phyloP scores from a whole-genome alignment of 2,797 vertebrate species.

The Dromococcyx pavoninus region DNA sequence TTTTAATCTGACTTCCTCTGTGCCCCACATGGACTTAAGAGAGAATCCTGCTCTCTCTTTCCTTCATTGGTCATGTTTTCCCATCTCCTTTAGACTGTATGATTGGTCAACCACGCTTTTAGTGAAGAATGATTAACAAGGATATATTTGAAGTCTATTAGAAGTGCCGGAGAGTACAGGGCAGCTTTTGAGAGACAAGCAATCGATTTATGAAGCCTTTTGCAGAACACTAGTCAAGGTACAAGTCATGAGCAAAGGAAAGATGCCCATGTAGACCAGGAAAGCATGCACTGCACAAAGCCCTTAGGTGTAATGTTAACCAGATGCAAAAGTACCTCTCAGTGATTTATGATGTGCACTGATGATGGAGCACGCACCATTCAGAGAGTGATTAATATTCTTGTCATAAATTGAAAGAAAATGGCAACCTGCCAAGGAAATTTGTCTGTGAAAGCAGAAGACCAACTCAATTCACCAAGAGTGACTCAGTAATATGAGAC shows the following conservation, averaged over 20 bases:
- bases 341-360: background rate
- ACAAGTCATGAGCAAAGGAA: background rate
- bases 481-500: background rate
- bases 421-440: background rate
- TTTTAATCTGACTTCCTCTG: background rate
- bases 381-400: slow-evolving; percentile 13
- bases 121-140: background rate
- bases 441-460: background rate
- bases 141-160: background rate
- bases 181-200: background rate
- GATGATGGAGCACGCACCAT: background rate
- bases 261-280: background rate
- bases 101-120: background rate
- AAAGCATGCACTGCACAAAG: background rate
- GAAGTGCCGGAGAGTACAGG: background rate
- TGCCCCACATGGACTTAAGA: background rate
- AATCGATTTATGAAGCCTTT: background rate
- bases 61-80: background rate
- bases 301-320: background rate
- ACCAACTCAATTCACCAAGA: background rate
- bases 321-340: background rate
- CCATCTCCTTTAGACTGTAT: background rate
- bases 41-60: background rate
- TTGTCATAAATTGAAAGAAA: slow-evolving; percentile 5
- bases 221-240: background rate